Conservation (phyloP, 2,113 vertebrate genomes). For the Trinectes maculatus region DNA sequence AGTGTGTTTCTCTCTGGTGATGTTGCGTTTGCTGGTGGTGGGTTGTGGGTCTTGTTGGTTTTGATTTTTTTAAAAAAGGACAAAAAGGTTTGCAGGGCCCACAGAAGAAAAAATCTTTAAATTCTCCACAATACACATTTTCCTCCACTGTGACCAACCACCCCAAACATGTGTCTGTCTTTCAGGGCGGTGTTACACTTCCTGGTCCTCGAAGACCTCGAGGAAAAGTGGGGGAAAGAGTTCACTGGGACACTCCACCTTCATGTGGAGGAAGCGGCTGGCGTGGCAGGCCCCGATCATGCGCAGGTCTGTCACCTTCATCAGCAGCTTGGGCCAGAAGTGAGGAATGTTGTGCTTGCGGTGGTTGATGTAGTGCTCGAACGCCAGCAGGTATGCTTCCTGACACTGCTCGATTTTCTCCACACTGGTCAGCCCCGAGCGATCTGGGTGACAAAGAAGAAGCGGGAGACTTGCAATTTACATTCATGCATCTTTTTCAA, state of each 20-base stretch:
- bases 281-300: conserved; percentile 99
- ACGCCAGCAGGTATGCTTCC: conserved; percentile 95
- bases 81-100: conserved; percentile 9
- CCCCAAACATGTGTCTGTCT: not conserved
- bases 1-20: conserved; percentile 34
- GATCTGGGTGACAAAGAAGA: conserved; percentile 79
- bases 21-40: conserved; percentile 57
- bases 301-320: conserved; percentile 99
- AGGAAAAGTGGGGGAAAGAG: conserved; percentile 96
- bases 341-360: conserved; percentile 98
- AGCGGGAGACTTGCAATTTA: not conserved
- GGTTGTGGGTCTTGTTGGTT: conserved; percentile 8
- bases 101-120: conserved; percentile 10
- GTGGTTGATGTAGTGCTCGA: conserved; percentile 99
- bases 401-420: conserved; percentile 98
- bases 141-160: not conserved
- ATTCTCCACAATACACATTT: not conserved
- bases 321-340: conserved; percentile 99
- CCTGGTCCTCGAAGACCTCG: conserved; percentile 95
- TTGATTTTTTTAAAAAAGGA: not conserved
- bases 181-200: conserved; percentile 56
- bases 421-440: conserved; percentile 90
- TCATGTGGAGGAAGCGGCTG: conserved; percentile 99
- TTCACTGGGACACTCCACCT: conserved; percentile 99
- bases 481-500: no score